These are phyloP conservation scores for Zosterops borbonicus DNA, from an alignment of 2,113 vertebrate genomes.

Conservation along the genomic window DNA sequence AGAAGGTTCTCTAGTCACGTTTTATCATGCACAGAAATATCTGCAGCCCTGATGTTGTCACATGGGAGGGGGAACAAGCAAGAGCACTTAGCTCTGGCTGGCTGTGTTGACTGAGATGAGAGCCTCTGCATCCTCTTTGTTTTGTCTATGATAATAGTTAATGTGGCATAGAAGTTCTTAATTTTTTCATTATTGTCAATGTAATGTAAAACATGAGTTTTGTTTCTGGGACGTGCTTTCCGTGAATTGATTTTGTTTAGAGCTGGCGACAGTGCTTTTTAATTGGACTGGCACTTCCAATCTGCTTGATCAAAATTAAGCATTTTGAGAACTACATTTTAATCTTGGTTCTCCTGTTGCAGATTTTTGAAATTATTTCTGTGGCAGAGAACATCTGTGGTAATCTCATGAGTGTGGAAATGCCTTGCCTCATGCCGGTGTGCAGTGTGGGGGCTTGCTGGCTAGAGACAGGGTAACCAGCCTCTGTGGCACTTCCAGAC, in stretches of 20 bases:
- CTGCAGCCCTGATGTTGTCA: background rate
- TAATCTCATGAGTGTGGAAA: background rate
- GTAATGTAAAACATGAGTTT: background rate
- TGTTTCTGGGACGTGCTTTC: background rate
- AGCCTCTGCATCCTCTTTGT: background rate
- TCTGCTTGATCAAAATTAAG: background rate
- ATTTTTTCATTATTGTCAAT: background rate
- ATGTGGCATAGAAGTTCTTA: background rate
- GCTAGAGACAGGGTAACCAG: background rate
- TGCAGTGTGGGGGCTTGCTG: rapidly evolving
- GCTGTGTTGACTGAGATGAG: background rate
- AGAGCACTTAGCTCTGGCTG: background rate
- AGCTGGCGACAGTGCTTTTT: background rate
- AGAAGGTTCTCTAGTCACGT: background rate
- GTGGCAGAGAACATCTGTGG: background rate
- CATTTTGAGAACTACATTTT: background rate
- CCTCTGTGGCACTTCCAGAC: background rate
- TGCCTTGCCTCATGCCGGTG: background rate
- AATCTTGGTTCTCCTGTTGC: background rate
- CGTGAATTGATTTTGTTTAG: rapidly evolving
- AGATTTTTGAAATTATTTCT: background rate
- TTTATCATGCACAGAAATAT: background rate
- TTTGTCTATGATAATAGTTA: background rate
- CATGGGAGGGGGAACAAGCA: background rate
- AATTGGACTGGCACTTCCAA: background rate